Percentiles rank a stretch among this genome's conserved stretches.
Evolutionary conservation across 2,797 vertebrate species (phyloP).

Genomic region (Microcaecilia unicolor): DNA sequence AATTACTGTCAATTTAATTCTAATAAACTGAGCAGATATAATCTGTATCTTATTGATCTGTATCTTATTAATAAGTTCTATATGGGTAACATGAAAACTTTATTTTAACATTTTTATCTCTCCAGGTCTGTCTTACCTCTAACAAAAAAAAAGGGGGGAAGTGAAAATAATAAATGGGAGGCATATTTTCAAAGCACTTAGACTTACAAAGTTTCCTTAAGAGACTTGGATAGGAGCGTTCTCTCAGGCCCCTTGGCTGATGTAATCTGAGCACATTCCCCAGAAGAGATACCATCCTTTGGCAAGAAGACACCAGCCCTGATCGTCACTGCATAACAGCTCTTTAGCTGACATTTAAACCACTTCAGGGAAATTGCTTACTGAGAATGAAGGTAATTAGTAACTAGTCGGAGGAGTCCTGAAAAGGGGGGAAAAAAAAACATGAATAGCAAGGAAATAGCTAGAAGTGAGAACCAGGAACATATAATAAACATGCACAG

Average conservation of each 20-base stretch:
- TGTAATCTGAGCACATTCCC: conserved; percentile 28
- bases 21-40: too few relatives aligned
- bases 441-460: too few relatives aligned
- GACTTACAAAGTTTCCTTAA: conserved; percentile 27
- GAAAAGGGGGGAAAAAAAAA: too few relatives aligned
- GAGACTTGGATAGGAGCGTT: conserved; percentile 20
- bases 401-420: background rate
- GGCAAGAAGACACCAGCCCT: conserved; percentile 18
- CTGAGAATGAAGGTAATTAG: background rate
- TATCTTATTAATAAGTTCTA: too few relatives aligned
- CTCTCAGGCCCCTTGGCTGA: conserved; percentile 24
- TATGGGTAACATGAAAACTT: too few relatives aligned
- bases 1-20: too few relatives aligned
- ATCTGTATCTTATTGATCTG: too few relatives aligned
- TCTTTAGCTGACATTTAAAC: background rate
- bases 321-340: background rate
- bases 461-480: too few relatives aligned
- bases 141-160: conserved; percentile 10
- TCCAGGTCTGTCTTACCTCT: conserved; percentile 11
- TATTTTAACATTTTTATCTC: too few relatives aligned
- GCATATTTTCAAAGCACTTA: too few relatives aligned
- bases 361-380: too few relatives aligned
- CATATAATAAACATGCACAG: too few relatives aligned
- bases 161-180: conserved; percentile 3
- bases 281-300: conserved; percentile 14